These are phyloP conservation scores for Notarius quadriscutis DNA, from an alignment of 2,113 vertebrate species.

Conservation along the genomic window DNA sequence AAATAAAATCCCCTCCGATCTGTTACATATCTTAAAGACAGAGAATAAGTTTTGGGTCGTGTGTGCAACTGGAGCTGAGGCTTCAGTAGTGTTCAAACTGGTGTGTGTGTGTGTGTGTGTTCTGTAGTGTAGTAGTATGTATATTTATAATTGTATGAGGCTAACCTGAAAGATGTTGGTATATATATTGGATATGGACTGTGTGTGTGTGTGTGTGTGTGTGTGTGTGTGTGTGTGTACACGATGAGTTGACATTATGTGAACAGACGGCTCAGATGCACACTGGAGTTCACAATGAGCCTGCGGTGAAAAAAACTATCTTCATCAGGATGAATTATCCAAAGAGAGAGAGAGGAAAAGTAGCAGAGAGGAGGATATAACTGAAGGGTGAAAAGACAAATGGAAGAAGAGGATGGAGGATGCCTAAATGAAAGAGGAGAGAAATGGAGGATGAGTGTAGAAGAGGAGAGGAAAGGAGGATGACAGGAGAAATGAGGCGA, in stretches of 20 bases:
- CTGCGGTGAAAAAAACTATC: conserved; percentile 65
- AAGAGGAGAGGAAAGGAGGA: too few species aligned
- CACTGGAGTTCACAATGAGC: conserved; percentile 79
- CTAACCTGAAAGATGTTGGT: not conserved
- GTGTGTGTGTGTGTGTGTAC: conserved; percentile 48
- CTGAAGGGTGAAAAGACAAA: not conserved
- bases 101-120: conserved; percentile 13
- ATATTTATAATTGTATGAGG: not conserved
- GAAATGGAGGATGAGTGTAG: too few species aligned
- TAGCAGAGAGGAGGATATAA: too few species aligned
- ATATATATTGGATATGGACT: not conserved
- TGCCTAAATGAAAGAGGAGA: too few species aligned
- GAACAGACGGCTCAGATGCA: conserved; percentile 73
- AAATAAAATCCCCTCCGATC: not conserved
- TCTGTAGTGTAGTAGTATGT: conserved; percentile 7
- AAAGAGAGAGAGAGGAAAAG: not conserved
- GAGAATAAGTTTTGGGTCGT: not conserved
- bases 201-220: conserved; percentile 29
- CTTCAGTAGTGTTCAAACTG: not conserved
- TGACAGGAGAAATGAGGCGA: too few species aligned
- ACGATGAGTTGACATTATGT: conserved; percentile 66
- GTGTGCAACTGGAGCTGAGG: not conserved
- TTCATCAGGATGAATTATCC: conserved; percentile 66
- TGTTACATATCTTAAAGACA: not conserved
- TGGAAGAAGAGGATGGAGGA: too few species aligned